Conservation (phyloP, 2,797 vertebrate species). For the Enteromius anoplus region DNA sequence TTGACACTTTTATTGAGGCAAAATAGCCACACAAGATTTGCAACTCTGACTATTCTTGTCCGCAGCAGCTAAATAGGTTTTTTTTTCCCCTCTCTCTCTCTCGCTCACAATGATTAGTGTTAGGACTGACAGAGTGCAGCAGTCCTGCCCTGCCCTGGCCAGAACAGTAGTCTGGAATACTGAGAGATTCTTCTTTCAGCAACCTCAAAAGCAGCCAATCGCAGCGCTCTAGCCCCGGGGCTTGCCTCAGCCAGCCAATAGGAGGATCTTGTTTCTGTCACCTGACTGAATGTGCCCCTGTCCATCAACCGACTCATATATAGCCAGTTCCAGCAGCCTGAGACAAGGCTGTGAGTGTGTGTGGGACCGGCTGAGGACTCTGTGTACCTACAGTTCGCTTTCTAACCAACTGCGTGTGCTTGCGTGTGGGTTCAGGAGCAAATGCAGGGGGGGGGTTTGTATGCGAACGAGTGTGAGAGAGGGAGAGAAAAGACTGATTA, state of each 20-base stretch:
- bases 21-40: conserved; percentile 41
- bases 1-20: conserved; percentile 32
- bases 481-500: conserved; percentile 8
- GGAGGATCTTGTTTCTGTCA: conserved; percentile 70
- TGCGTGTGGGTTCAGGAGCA: conserved; percentile 17
- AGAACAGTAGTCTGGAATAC: conserved; percentile 80
- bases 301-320: conserved; percentile 94
- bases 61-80: conserved; percentile 67
- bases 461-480: not conserved
- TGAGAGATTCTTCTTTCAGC: conserved; percentile 80
- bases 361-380: conserved; percentile 84
- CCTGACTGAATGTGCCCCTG: conserved; percentile 88
- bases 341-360: conserved; percentile 76
- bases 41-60: conserved; percentile 45
- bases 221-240: conserved; percentile 68
- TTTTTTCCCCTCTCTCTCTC: conserved; percentile 55
- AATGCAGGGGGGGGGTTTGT: not conserved
- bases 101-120: conserved; percentile 45
- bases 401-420: conserved; percentile 51
- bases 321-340: conserved; percentile 87
- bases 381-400: conserved; percentile 67
- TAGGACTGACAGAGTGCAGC: conserved; percentile 69
- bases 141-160: conserved; percentile 82
- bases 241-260: conserved; percentile 80
- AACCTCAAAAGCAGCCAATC: conserved; percentile 82